Base-by-base conservation (phyloP, 2,797 vertebrate genomes). In the Alectoris magna region DNA sequence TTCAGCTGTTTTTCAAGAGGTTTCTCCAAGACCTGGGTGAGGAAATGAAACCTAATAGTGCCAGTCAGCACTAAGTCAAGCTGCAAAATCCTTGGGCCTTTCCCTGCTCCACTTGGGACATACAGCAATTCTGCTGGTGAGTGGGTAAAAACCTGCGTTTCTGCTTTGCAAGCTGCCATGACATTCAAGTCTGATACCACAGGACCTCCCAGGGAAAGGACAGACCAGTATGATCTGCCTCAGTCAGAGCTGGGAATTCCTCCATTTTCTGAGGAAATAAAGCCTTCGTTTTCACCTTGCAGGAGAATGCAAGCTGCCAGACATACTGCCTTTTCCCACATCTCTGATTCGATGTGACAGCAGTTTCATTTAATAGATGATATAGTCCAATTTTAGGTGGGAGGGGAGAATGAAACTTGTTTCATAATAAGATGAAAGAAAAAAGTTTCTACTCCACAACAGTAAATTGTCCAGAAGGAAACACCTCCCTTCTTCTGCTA, bases 241-340 rank as follows among this genome's bases (percentile, higher is more conserved):
- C 29, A 31, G n/a, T 21, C 24, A 6, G 22, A 88, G 10, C 17
- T n/a, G 38, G 11, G 9, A 15, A 51, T 72, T 51, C 43, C 29
- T 49, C 10, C 27, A 14, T 88, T 91, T 82, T 76, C 64, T 58
- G 90, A 82, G 84, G 24, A 63, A 60, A 27, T 13, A 23, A 70
- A 68, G 29, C 73, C 67, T 46, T 90, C 12, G 1, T 83, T 91
- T 69, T 74, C 39, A 29, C 41, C 11, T 69, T 36, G 43, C 13
- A 53, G 36, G 44, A 51, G 46, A 76, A 58, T 0, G 0, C 41
- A 21, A 88, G 29, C 22, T 1, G 3, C 38, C 71, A 71, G 53
- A 27, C 31, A 80, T 77, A 8, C 62, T 0, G 1, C 46, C 29
- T 88, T 58, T 58, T 78, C 11, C 14, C 9, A 12, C 0, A 0